These are phyloP conservation scores for Neria commutata DNA, from an alignment of 2,888 invertebrate genomes.

Conservation along the genomic window DNA sequence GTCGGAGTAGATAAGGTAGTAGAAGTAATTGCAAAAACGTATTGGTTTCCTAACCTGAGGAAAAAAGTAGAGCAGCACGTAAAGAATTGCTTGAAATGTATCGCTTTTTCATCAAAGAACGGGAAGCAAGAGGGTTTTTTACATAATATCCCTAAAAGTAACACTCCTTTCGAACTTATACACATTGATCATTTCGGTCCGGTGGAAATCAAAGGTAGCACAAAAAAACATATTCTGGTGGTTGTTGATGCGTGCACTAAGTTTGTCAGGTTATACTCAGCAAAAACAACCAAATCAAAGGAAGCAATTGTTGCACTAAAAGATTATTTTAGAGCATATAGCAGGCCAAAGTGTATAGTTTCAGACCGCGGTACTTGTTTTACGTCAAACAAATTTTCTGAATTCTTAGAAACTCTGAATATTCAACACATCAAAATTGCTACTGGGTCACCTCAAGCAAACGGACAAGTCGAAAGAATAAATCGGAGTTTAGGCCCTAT, in stretches of 20 bases:
- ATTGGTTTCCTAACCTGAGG: constrained; percentile 13
- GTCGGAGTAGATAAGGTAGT: constrained; percentile 7
- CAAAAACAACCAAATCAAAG: constrained; percentile 1
- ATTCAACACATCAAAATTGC: constrained; percentile 20
- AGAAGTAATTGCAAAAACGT: constrained; percentile 2
- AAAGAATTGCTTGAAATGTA: constrained; percentile 9
- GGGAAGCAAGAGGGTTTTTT: background rate
- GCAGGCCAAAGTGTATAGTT: background rate
- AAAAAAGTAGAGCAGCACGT: background rate
- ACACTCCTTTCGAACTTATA: background rate
- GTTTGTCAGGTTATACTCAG: background rate
- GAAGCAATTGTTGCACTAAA: background rate
- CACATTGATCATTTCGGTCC: background rate
- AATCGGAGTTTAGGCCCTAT: constrained; percentile 1
- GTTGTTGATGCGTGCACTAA: background rate
- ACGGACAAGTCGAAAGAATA: constrained; percentile 7
- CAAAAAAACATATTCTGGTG: background rate
- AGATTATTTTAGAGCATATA: constrained; percentile 1
- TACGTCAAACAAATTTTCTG: background rate
- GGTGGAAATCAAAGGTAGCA: background rate
- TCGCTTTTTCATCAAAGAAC: background rate
- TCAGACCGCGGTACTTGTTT: background rate
- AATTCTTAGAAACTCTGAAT: constrained; percentile 7
- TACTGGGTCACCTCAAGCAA: constrained; percentile 3
- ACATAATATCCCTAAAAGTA: background rate